These are phyloP conservation scores for Tachystola acroxantha DNA, from an alignment of 2,888 invertebrate species.

Conservation along the genomic window DNA sequence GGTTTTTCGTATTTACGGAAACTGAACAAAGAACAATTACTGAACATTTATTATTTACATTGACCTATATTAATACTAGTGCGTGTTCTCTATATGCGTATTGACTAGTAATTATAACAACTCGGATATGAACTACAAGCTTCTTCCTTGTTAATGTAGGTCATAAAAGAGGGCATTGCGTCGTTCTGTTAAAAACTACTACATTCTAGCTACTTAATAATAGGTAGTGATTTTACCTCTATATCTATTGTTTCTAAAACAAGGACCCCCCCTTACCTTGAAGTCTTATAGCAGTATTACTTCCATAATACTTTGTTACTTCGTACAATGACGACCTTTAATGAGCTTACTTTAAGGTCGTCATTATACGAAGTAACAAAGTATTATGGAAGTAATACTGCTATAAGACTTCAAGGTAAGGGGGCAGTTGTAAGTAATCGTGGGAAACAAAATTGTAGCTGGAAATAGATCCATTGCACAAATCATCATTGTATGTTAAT, in stretches of 20 bases:
- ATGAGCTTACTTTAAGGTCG: too few relatives aligned
- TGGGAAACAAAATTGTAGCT: neutral
- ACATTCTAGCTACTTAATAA: too few relatives aligned
- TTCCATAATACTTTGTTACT: too few relatives aligned
- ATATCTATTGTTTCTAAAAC: neutral
- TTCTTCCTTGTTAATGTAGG: neutral
- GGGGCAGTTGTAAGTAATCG: neutral
- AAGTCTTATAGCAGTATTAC: too few relatives aligned
- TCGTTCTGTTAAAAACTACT: too few relatives aligned
- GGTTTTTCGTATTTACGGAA: neutral
- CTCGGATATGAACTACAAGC: neutral
- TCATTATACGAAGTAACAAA: too few relatives aligned
- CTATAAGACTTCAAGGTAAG: too few relatives aligned
- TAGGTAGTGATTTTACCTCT: too few relatives aligned
- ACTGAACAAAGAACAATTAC: neutral
- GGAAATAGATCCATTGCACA: neutral
- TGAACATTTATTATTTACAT: neutral
- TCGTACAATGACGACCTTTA: too few relatives aligned
- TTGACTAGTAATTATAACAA: neutral
- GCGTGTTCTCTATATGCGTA: neutral
- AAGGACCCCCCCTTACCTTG: too few relatives aligned
- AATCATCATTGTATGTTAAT: too few relatives aligned
- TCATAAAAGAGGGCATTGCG: neutral
- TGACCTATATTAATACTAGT: neutral
- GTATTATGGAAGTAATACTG: too few relatives aligned